Evolutionary conservation across 1,140 invertebrate genomes (phyloP).

Genomic region (Cardiocondyla obscurior): DNA sequence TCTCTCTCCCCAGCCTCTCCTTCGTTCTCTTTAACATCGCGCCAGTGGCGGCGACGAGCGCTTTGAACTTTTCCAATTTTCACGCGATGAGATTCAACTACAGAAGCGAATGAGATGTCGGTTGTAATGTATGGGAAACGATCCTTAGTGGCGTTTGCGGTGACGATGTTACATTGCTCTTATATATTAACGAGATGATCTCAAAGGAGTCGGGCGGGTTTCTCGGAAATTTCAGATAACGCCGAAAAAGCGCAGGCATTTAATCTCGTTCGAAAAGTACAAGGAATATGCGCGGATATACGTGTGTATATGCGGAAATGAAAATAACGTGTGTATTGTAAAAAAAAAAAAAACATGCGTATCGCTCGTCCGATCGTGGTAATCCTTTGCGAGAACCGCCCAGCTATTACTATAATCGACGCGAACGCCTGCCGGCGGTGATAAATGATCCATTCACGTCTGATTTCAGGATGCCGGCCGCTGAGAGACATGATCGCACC

Average conservation of each 20-base stretch:
- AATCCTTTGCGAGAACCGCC: not conserved
- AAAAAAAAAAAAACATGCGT: too few relatives aligned
- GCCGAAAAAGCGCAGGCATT: not conserved
- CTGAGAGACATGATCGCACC: conserved; percentile 13
- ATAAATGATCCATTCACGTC: conserved; percentile 18
- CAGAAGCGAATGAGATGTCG: conserved; percentile 53
- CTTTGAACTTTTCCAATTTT: conserved; percentile 75
- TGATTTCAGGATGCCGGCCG: conserved; percentile 43
- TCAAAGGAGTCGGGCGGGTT: not conserved
- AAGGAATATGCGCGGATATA: not conserved
- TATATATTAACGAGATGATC: conserved; percentile 15
- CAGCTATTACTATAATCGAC: not conserved
- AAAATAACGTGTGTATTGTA: not conserved
- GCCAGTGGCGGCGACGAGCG: conserved; percentile 37
- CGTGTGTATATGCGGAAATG: not conserved
- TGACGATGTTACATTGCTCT: conserved; percentile 19
- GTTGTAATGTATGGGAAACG: conserved; percentile 57
- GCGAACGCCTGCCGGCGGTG: not conserved
- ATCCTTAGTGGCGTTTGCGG: conserved; percentile 37
- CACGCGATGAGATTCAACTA: conserved; percentile 64
- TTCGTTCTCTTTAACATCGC: conserved; percentile 49
- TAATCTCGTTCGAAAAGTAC: not conserved
- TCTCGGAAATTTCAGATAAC: not conserved
- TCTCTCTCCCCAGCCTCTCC: not conserved
- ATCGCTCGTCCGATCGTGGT: not conserved